Evolutionary conservation across 2,888 invertebrate genomes (phyloP).

Genomic region (Allygus modestus): DNA sequence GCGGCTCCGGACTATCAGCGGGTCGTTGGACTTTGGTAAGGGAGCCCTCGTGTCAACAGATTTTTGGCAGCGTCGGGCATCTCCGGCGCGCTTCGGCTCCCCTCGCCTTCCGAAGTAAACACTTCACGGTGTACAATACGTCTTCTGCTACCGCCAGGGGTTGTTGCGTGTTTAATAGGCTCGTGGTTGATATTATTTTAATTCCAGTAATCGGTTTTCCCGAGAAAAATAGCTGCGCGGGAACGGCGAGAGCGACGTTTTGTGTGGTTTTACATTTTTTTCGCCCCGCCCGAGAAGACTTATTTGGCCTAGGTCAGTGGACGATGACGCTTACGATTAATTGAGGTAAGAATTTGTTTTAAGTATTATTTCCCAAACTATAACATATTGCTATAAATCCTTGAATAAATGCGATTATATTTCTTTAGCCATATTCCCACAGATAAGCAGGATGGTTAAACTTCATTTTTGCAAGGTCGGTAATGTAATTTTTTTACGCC

Average conservation of each 20-base stretch:
- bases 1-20: slow-evolving; percentile 67
- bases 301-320: slow-evolving; percentile 47
- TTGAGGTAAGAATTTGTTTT: slow-evolving; percentile 27
- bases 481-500: too few relatives aligned
- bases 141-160: slow-evolving; percentile 62
- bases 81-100: slow-evolving; percentile 70
- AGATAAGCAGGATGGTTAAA: too few relatives aligned
- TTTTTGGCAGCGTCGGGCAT: slow-evolving; percentile 70
- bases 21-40: slow-evolving; percentile 70
- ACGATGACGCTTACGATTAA: background rate
- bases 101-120: slow-evolving; percentile 70
- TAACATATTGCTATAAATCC: too few relatives aligned
- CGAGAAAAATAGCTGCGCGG: too few relatives aligned
- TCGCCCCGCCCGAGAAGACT: background rate
- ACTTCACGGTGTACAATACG: slow-evolving; percentile 66
- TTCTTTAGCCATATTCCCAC: too few relatives aligned
- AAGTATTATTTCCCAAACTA: background rate
- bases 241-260: too few relatives aligned
- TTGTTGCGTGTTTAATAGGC: slow-evolving; percentile 42
- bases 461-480: too few relatives aligned
- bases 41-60: slow-evolving; percentile 69
- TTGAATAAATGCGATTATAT: too few relatives aligned
- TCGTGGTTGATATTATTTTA: slow-evolving; percentile 13
- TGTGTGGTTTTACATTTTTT: background rate
- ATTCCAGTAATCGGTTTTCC: too few relatives aligned